Base-by-base conservation (phyloP, 2,113 vertebrate species). In the Coracopsis vasa region DNA sequence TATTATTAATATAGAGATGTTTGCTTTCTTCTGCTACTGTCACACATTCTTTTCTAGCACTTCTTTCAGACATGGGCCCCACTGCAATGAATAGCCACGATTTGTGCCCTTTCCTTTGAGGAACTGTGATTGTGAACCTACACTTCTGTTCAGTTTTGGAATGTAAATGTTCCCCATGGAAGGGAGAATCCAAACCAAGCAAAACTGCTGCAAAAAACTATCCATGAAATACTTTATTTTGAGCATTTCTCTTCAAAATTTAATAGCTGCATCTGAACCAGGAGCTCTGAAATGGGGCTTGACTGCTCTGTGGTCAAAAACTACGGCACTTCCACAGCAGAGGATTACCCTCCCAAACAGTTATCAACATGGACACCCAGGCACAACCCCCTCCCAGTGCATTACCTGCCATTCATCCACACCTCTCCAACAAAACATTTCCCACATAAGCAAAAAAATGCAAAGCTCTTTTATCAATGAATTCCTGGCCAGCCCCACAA, bases 241-340 rank as follows among this genome's bases (percentile, higher is more conserved):
- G 9, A 74, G 19, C 2, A 33, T 47, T 79, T 71, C 13, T 25
- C 3, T 50, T 48, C 35, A 44, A 60, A 61, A 33, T 47, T 41
- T 28, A 54, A 27, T 47, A 78, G 21, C 33, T 35, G 2, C n/a
- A 16, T 13, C 45, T 81, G 70, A 81, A 44, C 23, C 10, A 66
- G 45, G 23, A 83, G 12, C 33, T 37, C 74, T 45, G 16, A 27
- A 75, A 66, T 0, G 3, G 10, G 35, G 16, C 31, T 58, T 67
- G 51, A 31, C 27, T 56, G 16, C 33, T 33, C 65, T 73, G 28
- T 5, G 3, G 8, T 27, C 21, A 23, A 33, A 12, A 73, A 48
- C 33, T 0, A 0, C 13, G 35, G 28, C 17, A 8, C 25, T 41
- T 10, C 37, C 31, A 50, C 31, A 50, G 45, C 13, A 18, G 2